Percentiles rank a stretch among this genome's conserved stretches.
These are phyloP conservation scores for Campoletis raptor DNA, from an alignment of 2,888 invertebrate genomes.

Conservation along the genomic window DNA sequence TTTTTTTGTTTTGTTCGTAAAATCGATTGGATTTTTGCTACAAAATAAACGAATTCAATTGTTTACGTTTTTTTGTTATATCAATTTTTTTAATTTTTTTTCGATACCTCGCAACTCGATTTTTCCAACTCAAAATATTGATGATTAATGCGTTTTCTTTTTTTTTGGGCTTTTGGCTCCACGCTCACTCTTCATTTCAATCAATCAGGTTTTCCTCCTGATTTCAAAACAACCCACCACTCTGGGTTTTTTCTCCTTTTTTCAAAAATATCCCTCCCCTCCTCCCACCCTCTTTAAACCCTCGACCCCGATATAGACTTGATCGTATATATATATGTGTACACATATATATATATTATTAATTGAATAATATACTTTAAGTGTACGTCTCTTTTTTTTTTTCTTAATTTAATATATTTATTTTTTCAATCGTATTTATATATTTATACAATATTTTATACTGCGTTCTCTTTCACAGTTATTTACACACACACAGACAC, in stretches of 20 bases:
- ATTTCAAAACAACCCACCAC: not conserved
- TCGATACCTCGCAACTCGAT: too few species aligned
- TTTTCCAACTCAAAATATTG: too few species aligned
- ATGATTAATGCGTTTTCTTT: too few species aligned
- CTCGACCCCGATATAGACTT: slow-evolving; percentile 81
- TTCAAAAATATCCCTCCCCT: not conserved
- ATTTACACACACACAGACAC: slow-evolving; percentile 62
- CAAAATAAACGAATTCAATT: not conserved
- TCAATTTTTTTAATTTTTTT: too few species aligned
- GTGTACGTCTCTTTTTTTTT: slow-evolving; percentile 80
- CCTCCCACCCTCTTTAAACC: not conserved
- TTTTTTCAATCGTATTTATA: slow-evolving; percentile 85
- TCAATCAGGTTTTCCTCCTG: slow-evolving; percentile 1
- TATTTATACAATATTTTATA: slow-evolving; percentile 85
- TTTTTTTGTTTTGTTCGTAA: slow-evolving; percentile 1
- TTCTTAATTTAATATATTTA: slow-evolving; percentile 84
- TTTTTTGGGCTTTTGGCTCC: too few species aligned
- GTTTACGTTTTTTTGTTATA: too few species aligned
- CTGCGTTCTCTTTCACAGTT: slow-evolving; percentile 81
- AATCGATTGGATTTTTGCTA: not conserved
- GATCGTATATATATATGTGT: slow-evolving; percentile 77
- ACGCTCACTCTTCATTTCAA: slow-evolving; percentile 29
- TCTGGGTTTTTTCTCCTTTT: slow-evolving; percentile 32
- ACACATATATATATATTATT: slow-evolving; percentile 77
- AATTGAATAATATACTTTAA: slow-evolving; percentile 80